Percentiles rank a stretch among this genome's conserved stretches.
These are phyloP conservation scores for Crioceris asparagi DNA, from an alignment of 2,888 invertebrate genomes.

Conservation along the genomic window DNA sequence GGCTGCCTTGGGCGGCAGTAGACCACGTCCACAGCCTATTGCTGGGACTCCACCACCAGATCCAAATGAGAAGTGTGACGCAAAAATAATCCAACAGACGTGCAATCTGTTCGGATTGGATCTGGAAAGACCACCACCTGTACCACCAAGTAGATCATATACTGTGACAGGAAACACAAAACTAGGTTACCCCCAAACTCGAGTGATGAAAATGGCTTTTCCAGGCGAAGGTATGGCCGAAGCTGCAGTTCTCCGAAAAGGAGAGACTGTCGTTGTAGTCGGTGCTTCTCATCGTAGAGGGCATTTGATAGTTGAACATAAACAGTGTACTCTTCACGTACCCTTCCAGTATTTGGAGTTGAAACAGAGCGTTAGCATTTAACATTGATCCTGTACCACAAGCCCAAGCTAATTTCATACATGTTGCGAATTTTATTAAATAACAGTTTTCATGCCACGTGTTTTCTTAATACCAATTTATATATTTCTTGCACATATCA, in stretches of 20 bases:
- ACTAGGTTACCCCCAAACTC: slow-evolving; percentile 83
- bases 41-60: slow-evolving; percentile 80
- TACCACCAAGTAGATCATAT: slow-evolving; percentile 83
- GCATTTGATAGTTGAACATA: slow-evolving; percentile 77
- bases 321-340: slow-evolving; percentile 57
- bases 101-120: slow-evolving; percentile 84
- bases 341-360: slow-evolving; percentile 77
- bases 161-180: slow-evolving; percentile 85
- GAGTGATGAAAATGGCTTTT: slow-evolving; percentile 84
- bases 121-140: slow-evolving; percentile 82
- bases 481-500: no score
- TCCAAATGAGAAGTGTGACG: slow-evolving; percentile 75
- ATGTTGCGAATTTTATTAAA: no score
- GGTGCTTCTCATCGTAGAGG: slow-evolving; percentile 81
- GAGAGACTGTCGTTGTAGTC: slow-evolving; percentile 78
- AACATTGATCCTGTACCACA: no score
- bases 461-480: no score
- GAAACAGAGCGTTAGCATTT: slow-evolving; percentile 41
- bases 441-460: no score
- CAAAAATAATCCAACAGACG: slow-evolving; percentile 80
- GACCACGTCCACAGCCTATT: slow-evolving; percentile 81
- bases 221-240: slow-evolving; percentile 46
- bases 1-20: slow-evolving; percentile 33
- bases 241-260: slow-evolving; percentile 60
- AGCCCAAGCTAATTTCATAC: no score